Conservation (phyloP, 2,888 invertebrate genomes). For the Diplazon laetatorius region DNA sequence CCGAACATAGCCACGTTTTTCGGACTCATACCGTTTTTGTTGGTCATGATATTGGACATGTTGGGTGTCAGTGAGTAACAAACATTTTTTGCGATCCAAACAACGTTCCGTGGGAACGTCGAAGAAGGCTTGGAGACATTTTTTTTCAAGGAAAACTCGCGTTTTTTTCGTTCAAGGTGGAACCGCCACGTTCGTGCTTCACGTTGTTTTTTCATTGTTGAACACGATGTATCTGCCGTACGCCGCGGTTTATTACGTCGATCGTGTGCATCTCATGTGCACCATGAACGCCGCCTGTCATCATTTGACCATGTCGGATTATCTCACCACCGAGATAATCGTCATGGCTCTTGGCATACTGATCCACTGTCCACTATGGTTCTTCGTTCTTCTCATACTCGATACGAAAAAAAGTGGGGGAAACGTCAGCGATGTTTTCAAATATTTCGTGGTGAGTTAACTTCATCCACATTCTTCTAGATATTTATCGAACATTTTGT, state of each 20-base stretch:
- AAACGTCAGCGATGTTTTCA: conserved; percentile 84
- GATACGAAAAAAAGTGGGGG: conserved; percentile 89
- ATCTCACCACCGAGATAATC: conserved; percentile 89
- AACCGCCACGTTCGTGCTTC: conserved; percentile 87
- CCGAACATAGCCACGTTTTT: conserved; percentile 90
- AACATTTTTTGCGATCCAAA: conserved; percentile 33
- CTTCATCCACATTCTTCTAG: no score
- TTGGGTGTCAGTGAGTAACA: conserved; percentile 86
- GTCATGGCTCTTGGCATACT: conserved; percentile 87
- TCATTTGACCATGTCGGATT: conserved; percentile 86
- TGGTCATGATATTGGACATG: conserved; percentile 89
- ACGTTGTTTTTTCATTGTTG: conserved; percentile 88
- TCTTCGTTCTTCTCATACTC: conserved; percentile 85
- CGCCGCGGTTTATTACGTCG: conserved; percentile 92
- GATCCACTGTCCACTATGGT: conserved; percentile 88
- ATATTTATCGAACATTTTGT: no score
- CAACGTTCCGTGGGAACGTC: conserved; percentile 44
- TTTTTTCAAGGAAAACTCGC: conserved; percentile 64
- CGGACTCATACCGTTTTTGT: conserved; percentile 89
- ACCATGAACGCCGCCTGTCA: conserved; percentile 88
- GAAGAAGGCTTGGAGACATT: conserved; percentile 58
- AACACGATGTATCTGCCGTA: conserved; percentile 93
- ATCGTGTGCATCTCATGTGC: conserved; percentile 89
- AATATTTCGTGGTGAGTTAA: conserved; percentile 79
- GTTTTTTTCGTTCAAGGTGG: conserved; percentile 85